Evolutionary conservation across 64 coral and sea anemone species (phyloP).

Genomic region (Porites lutea): DNA sequence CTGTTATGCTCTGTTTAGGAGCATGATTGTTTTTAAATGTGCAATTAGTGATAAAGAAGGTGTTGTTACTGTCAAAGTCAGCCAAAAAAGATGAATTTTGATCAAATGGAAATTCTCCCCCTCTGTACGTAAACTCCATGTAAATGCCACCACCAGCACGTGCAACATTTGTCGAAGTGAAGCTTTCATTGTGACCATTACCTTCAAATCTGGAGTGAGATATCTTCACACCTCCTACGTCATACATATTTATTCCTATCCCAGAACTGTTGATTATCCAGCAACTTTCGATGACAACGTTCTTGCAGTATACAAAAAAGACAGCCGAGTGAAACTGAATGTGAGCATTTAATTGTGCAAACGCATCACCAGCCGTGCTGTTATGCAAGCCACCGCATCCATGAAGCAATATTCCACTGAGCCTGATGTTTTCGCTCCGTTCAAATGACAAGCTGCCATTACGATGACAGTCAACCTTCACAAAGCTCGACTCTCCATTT

Average conservation of each 20-base stretch:
- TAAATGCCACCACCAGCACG: constrained; percentile 65
- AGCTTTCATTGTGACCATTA: neutral
- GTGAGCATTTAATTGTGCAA: constrained; percentile 14
- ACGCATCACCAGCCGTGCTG: constrained; percentile 39
- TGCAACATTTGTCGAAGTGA: neutral
- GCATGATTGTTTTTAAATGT: constrained; percentile 51
- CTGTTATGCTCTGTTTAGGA: constrained; percentile 24
- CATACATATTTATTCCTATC: constrained; percentile 58
- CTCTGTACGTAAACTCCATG: constrained; percentile 59
- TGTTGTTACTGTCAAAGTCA: constrained; percentile 41
- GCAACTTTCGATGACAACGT: constrained; percentile 42
- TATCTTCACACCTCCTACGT: constrained; percentile 57
- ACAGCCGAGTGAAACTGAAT: constrained; percentile 34
- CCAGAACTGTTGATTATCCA: constrained; percentile 25
- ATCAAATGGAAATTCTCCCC: constrained; percentile 37
- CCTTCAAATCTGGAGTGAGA: constrained; percentile 17
- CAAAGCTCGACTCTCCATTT: constrained; percentile 25
- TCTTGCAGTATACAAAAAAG: constrained; percentile 58
- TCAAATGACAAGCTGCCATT: constrained; percentile 60
- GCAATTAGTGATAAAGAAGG: constrained; percentile 32
- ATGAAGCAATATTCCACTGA: constrained; percentile 35
- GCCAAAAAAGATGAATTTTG: neutral
- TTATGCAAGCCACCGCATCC: constrained; percentile 41
- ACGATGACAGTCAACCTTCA: constrained; percentile 41
- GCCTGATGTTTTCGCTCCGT: constrained; percentile 54